A percentile compares a stretch with the other conserved stretches of the same genome.
phyloP scores from a whole-genome alignment of 1,140 invertebrate genomes.

The Scaptomyza hsui region DNA sequence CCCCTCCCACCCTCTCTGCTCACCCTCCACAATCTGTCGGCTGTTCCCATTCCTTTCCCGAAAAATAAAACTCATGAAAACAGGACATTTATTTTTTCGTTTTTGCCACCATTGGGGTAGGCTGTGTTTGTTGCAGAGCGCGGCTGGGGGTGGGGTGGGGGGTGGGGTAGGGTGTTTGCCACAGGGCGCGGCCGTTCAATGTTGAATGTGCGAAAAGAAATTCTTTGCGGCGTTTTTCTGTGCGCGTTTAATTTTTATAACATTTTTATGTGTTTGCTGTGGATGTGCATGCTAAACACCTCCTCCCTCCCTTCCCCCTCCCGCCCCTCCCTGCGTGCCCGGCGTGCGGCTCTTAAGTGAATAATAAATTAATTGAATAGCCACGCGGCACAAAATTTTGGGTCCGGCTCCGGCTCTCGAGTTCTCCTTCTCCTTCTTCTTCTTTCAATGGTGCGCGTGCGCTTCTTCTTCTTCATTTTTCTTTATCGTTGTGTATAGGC shows the following conservation, averaged over 20 bases:
- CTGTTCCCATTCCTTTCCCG: slow-evolving; percentile 4
- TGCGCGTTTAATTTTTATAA: slow-evolving; percentile 77
- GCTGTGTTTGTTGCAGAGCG: background rate
- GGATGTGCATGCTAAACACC: slow-evolving; percentile 49
- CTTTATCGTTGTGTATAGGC: slow-evolving; percentile 5
- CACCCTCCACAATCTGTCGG: background rate
- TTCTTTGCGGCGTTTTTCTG: slow-evolving; percentile 40
- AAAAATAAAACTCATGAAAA: background rate
- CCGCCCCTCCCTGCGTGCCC: slow-evolving; percentile 1
- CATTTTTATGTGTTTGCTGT: slow-evolving; percentile 69
- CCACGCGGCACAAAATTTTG: slow-evolving; percentile 70
- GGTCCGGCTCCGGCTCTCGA: slow-evolving; percentile 16
- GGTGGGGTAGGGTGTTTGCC: background rate
- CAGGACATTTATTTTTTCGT: slow-evolving; percentile 61
- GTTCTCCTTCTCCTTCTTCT: background rate
- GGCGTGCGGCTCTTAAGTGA: slow-evolving; percentile 70
- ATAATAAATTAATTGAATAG: slow-evolving; percentile 82
- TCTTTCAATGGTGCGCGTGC: slow-evolving; percentile 6
- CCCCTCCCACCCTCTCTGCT: slow-evolving; percentile 1
- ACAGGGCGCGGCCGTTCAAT: slow-evolving; percentile 43
- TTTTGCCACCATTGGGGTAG: slow-evolving; percentile 53
- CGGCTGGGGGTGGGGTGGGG: background rate
- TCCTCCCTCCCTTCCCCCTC: slow-evolving; percentile 2
- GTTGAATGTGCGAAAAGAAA: slow-evolving; percentile 58
- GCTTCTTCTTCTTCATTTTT: background rate